phyloP scores from a whole-genome alignment of 2,113 vertebrate species.

The Anolis sagrei region DNA sequence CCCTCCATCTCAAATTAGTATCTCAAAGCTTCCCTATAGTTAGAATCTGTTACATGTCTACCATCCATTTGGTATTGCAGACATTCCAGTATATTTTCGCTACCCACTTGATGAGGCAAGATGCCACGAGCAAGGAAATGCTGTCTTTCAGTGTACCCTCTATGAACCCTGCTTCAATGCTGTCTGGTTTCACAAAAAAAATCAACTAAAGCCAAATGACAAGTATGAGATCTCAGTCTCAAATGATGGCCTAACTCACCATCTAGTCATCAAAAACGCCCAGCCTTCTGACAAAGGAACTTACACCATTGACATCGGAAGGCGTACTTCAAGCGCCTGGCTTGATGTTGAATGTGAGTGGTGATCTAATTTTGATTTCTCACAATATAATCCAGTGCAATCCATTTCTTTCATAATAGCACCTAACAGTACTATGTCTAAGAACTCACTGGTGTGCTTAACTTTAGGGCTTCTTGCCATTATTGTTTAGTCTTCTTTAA shows the following conservation, averaged over 20 bases:
- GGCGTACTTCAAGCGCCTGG: conserved; percentile 82
- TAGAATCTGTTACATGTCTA: conserved; percentile 5
- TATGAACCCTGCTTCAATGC: conserved; percentile 74
- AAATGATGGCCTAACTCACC: conserved; percentile 82
- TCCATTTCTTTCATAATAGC: neutral
- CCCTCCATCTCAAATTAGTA: neutral
- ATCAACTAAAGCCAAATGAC: conserved; percentile 67
- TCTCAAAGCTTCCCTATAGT: neutral
- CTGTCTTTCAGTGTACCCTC: conserved; percentile 80
- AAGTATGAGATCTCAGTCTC: conserved; percentile 77
- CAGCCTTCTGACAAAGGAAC: conserved; percentile 79
- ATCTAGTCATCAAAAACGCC: conserved; percentile 77
- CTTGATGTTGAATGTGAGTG: conserved; percentile 85
- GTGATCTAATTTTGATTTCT: neutral
- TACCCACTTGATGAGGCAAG: conserved; percentile 72
- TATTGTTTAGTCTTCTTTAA: neutral
- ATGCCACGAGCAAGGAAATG: conserved; percentile 75
- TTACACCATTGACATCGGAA: conserved; percentile 79
- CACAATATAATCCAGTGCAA: neutral
- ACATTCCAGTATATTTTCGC: conserved; percentile 77
- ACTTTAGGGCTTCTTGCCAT: neutral
- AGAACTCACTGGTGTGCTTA: neutral
- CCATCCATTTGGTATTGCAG: conserved; percentile 67
- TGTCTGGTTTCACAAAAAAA: conserved; percentile 80
- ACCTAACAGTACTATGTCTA: neutral